These are phyloP conservation scores for Mastacembelus armatus DNA, from an alignment of 2,797 vertebrate genomes.

Conservation along the genomic window DNA sequence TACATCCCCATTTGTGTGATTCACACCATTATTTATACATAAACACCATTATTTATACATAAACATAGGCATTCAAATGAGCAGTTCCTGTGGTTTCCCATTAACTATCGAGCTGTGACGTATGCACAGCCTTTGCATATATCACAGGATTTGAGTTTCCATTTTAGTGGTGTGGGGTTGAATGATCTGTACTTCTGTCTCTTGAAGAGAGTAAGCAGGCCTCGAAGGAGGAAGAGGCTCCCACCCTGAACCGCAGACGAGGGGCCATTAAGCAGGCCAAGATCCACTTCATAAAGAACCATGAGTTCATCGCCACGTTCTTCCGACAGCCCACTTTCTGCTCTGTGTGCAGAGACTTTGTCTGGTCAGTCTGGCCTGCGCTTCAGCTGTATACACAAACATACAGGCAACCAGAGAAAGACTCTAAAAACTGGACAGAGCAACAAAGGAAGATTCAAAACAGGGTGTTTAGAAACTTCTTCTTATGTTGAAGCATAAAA, in stretches of 20 bases:
- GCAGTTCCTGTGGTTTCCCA: background rate
- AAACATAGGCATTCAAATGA: background rate
- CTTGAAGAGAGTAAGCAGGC: conserved; percentile 87
- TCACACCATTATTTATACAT: too few relatives aligned
- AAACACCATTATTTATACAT: too few relatives aligned
- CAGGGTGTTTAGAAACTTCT: background rate
- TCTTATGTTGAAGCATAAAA: conserved; percentile 1
- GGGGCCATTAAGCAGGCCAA: conserved; percentile 99
- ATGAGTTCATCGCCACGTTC: conserved; percentile 98
- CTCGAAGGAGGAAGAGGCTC: conserved; percentile 84
- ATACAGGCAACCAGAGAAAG: background rate
- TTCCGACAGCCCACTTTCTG: conserved; percentile 98
- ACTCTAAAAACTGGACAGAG: conserved; percentile 24
- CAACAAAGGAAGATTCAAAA: conserved; percentile 1
- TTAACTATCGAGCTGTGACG: background rate
- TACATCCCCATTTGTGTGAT: background rate
- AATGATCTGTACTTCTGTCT: conserved; percentile 31
- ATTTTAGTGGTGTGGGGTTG: conserved; percentile 14
- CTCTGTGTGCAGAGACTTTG: conserved; percentile 98
- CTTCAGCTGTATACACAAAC: conserved; percentile 14
- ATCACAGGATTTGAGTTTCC: conserved; percentile 31
- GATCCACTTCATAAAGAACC: conserved; percentile 98
- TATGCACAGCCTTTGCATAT: background rate
- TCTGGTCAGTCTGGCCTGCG: conserved; percentile 88
- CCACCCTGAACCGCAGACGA: conserved; percentile 90